Conservation (phyloP, 2,113 vertebrate species). For the Oryzias curvinotus region DNA sequence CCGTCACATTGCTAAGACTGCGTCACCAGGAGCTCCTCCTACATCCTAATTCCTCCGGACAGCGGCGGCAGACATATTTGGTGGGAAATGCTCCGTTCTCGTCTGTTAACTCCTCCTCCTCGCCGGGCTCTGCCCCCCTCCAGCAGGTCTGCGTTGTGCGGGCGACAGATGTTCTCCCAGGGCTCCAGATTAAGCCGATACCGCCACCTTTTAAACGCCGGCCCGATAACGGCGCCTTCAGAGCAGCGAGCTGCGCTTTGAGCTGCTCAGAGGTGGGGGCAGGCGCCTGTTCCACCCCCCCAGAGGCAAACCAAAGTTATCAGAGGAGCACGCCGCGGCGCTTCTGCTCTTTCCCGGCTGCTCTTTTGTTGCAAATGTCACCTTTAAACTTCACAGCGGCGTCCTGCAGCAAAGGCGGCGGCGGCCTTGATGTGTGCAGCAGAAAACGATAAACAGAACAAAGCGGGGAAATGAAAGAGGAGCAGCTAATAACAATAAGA, state of each 20-base stretch:
- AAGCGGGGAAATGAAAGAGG: conserved; percentile 14
- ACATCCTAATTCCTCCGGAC: too few species aligned
- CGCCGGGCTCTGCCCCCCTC: conserved; percentile 3
- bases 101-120: background rate
- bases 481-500: conserved; percentile 16
- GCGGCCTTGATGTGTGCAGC: conserved; percentile 26
- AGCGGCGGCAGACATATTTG: background rate
- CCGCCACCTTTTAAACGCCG: conserved; percentile 39
- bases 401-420: conserved; percentile 15
- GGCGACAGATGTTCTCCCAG: conserved; percentile 24
- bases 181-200: conserved; percentile 39
- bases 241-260: conserved; percentile 8
- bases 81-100: background rate
- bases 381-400: conserved; percentile 23
- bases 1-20: too few species aligned
- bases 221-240: conserved; percentile 22
- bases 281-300: conserved; percentile 12
- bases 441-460: background rate
- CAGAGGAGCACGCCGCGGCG: background rate
- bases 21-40: too few species aligned
- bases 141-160: conserved; percentile 24
- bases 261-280: conserved; percentile 7
- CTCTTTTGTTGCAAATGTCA: conserved; percentile 37
- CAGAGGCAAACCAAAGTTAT: conserved; percentile 19
- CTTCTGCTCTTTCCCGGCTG: background rate